Conservation (phyloP, 1,140 invertebrate genomes). For the Sarcophaga bullata region DNA sequence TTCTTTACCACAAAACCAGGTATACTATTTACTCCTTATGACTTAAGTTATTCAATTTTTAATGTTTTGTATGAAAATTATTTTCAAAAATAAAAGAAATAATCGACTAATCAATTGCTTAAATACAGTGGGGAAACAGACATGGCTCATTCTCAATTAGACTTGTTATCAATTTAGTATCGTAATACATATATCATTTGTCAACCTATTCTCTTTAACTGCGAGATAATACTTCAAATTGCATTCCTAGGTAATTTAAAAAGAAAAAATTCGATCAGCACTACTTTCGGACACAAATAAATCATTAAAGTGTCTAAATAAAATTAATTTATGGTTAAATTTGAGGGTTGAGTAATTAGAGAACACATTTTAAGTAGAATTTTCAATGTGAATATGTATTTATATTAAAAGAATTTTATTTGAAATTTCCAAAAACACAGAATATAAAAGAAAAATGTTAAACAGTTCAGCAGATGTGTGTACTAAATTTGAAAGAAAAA, state of each 20-base stretch:
- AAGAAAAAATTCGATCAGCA: slow-evolving; percentile 16
- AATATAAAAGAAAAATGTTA: no score
- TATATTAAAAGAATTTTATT: no score
- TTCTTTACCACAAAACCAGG: background rate
- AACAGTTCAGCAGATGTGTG: no score
- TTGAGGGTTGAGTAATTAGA: slow-evolving; percentile 17
- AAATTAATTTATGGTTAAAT: slow-evolving; percentile 33
- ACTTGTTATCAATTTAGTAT: slow-evolving; percentile 28
- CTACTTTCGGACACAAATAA: slow-evolving; percentile 34
- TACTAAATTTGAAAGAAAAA: no score
- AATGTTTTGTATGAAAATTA: no score
- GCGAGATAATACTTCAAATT: background rate
- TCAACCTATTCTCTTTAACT: slow-evolving; percentile 12
- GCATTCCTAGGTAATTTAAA: background rate
- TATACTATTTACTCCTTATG: no score
- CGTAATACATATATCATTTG: slow-evolving; percentile 33
- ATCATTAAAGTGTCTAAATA: slow-evolving; percentile 28
- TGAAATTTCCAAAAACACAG: no score
- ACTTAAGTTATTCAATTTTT: no score
- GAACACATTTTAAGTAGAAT: no score
- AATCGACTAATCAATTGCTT: slow-evolving; percentile 19
- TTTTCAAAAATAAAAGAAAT: no score
- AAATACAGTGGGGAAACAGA: background rate
- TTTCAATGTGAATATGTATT: no score
- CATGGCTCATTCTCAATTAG: slow-evolving; percentile 32